phyloP scores from a whole-genome alignment of 2,888 invertebrate genomes.

The Patella pellucida region DNA sequence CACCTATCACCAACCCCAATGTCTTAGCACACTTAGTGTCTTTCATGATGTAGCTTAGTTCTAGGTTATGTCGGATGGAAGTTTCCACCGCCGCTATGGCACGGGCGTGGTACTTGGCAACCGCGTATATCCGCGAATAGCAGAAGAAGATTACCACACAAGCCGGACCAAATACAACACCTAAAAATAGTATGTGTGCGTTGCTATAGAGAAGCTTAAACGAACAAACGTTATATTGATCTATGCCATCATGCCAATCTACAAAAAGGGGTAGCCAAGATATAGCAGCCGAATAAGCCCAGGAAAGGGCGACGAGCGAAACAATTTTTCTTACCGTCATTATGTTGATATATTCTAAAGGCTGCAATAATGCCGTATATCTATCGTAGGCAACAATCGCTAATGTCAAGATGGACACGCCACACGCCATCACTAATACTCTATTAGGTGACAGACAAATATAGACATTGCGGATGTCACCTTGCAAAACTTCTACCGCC shows the following conservation, averaged over 20 bases:
- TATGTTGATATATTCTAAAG: constrained; percentile 77
- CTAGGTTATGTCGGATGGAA: constrained; percentile 71
- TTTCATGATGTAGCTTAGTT: constrained; percentile 49
- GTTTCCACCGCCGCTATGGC: constrained; percentile 78
- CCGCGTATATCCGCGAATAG: constrained; percentile 78
- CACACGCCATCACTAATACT: constrained; percentile 75
- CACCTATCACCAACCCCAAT: constrained; percentile 77
- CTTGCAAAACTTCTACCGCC: constrained; percentile 75
- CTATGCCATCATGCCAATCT: constrained; percentile 60
- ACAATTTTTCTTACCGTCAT: constrained; percentile 77
- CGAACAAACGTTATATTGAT: constrained; percentile 33
- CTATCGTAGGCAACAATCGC: constrained; percentile 78
- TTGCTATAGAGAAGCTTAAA: constrained; percentile 72
- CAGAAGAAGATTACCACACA: constrained; percentile 76
- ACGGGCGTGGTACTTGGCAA: constrained; percentile 77
- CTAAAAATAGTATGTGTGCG: constrained; percentile 74
- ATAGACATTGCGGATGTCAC: constrained; percentile 49
- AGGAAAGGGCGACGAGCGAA: constrained; percentile 75
- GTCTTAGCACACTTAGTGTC: constrained; percentile 77
- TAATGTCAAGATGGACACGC: constrained; percentile 76
- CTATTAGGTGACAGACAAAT: constrained; percentile 77
- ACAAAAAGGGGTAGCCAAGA: constrained; percentile 75
- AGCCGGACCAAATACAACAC: constrained; percentile 77
- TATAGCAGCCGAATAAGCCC: constrained; percentile 76
- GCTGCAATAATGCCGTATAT: constrained; percentile 77